phyloP scores from a whole-genome alignment of 2,113 vertebrate genomes.

The Aptenodytes forsteri region DNA sequence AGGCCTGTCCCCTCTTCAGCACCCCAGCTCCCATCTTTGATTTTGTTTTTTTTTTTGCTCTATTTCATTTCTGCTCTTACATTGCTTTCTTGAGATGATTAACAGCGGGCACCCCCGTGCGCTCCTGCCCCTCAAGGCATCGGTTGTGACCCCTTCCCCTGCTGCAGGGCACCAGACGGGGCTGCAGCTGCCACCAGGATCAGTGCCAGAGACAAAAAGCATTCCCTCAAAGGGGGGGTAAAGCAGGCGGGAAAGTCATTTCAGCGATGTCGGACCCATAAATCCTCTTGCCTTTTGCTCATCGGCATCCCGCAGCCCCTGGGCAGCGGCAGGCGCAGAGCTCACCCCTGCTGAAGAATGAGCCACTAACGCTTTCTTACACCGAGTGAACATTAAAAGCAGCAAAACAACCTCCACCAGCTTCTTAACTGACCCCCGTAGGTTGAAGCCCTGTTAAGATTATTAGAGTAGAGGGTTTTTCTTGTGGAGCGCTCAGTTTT shows the following conservation, averaged over 20 bases:
- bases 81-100: neutral
- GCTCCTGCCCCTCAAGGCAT: neutral
- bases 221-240: neutral
- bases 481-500: neutral
- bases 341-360: neutral
- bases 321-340: neutral
- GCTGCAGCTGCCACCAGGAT: neutral
- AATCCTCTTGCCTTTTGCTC: neutral
- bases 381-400: neutral
- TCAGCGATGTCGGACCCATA: accelerated
- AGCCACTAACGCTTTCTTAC: neutral
- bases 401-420: neutral
- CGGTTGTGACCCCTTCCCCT: neutral
- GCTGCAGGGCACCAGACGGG: neutral
- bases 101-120: neutral
- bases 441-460: neutral
- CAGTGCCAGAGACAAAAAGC: neutral
- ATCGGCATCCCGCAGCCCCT: neutral
- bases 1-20: neutral
- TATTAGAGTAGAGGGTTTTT: neutral
- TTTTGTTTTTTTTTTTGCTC: neutral
- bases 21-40: neutral
- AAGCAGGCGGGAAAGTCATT: neutral
- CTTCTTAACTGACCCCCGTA: neutral
- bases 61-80: neutral